Conservation (phyloP, 2,797 vertebrate species). For the Melanotaenia parkinsoni region DNA sequence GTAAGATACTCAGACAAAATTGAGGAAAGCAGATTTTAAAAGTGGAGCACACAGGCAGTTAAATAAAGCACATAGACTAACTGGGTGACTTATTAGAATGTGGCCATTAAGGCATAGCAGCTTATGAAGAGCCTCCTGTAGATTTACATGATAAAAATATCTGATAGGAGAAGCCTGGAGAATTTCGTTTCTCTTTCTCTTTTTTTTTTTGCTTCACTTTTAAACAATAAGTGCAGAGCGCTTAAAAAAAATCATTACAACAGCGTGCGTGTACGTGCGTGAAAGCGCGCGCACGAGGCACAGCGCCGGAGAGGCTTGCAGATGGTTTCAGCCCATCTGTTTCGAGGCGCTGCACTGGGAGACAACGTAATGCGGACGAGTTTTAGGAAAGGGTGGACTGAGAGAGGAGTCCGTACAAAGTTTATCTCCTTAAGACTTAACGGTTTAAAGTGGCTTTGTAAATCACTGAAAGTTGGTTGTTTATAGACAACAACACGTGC, state of each 20-base stretch:
- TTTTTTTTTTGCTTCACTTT: neutral
- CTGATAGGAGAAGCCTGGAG: slow-evolving; percentile 53
- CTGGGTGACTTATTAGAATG: slow-evolving; percentile 54
- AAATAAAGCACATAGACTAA: slow-evolving; percentile 23
- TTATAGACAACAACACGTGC: slow-evolving; percentile 65
- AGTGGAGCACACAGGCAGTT: neutral
- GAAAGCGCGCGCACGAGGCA: slow-evolving; percentile 15
- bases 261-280: slow-evolving; percentile 11
- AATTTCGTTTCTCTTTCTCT: slow-evolving; percentile 28
- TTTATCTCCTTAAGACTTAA: slow-evolving; percentile 18
- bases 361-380: slow-evolving; percentile 31
- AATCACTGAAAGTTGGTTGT: slow-evolving; percentile 80
- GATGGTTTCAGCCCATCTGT: slow-evolving; percentile 59
- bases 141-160: slow-evolving; percentile 68
- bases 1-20: neutral
- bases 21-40: slow-evolving; percentile 2
- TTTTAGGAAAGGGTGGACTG: slow-evolving; percentile 15
- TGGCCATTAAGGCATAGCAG: slow-evolving; percentile 60
- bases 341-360: slow-evolving; percentile 31
- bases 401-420: slow-evolving; percentile 51
- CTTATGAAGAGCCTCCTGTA: slow-evolving; percentile 69
- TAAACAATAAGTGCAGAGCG: slow-evolving; percentile 1
- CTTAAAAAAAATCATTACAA: slow-evolving; percentile 36
- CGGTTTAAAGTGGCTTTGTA: slow-evolving; percentile 82
- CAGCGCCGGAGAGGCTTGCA: slow-evolving; percentile 17